Evolutionary conservation across 2,113 vertebrate genomes (phyloP).

Genomic region (Turnix velox): DNA sequence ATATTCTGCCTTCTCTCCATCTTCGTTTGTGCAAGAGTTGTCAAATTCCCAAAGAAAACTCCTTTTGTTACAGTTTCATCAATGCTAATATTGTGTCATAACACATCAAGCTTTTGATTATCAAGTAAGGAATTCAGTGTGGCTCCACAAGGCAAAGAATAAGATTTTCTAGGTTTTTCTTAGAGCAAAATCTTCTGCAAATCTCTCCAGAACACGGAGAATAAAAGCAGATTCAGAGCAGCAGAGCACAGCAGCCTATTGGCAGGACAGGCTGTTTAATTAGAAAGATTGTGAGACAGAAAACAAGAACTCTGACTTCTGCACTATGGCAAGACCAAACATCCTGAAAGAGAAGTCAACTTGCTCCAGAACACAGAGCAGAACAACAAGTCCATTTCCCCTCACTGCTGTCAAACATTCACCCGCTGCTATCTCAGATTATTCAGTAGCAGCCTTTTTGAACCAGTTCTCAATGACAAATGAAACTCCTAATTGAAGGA

Average conservation of each 20-base stretch:
- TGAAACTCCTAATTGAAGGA: neutral
- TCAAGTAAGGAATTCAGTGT: neutral
- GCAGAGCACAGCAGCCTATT: neutral
- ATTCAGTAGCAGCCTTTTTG: neutral
- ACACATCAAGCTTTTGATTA: neutral
- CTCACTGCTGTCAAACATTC: neutral
- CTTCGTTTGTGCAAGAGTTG: neutral
- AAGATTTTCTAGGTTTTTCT: neutral
- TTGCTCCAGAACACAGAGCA: neutral
- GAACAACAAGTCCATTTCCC: neutral
- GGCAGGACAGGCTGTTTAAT: neutral
- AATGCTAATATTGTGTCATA: neutral
- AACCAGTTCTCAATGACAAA: neutral
- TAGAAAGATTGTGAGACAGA: neutral
- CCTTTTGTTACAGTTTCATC: neutral
- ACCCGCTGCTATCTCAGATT: neutral
- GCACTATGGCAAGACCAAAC: neutral
- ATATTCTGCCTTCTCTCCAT: neutral
- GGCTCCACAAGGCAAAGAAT: neutral
- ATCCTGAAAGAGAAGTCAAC: neutral
- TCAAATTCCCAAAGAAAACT: neutral
- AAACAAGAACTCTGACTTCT: slow-evolving; percentile 27
- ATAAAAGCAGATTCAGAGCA: slow-evolving; percentile 13
- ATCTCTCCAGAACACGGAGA: slow-evolving; percentile 1
- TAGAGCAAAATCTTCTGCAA: neutral